These are phyloP conservation scores for Steinernema feltiae DNA, from an alignment of 1,140 invertebrate species.

Conservation along the genomic window DNA sequence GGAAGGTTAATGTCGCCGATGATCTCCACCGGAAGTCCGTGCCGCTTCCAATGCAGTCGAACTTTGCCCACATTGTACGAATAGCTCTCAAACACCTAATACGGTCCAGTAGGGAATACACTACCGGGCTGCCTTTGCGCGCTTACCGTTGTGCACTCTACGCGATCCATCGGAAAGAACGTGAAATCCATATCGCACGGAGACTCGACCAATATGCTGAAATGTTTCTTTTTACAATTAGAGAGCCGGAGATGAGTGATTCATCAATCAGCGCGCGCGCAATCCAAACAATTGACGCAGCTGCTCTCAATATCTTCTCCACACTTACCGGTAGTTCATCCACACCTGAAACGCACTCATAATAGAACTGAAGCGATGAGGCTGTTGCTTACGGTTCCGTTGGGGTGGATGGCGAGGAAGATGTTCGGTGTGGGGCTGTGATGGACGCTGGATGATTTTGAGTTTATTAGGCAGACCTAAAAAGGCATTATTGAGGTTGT, in stretches of 20 bases:
- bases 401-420: slow-evolving; percentile 56
- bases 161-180: slow-evolving; percentile 53
- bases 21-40: slow-evolving; percentile 52
- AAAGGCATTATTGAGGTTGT: slow-evolving; percentile 20
- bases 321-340: slow-evolving; percentile 49
- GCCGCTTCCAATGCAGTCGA: slow-evolving; percentile 51
- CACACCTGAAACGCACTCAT: slow-evolving; percentile 33
- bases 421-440: slow-evolving; percentile 56
- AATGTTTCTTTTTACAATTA: slow-evolving; percentile 15
- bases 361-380: neutral
- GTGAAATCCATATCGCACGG: slow-evolving; percentile 56
- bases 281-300: slow-evolving; percentile 15
- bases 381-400: slow-evolving; percentile 34
- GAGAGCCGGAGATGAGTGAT: neutral
- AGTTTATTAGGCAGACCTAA: slow-evolving; percentile 39
- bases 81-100: slow-evolving; percentile 51
- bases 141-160: slow-evolving; percentile 48
- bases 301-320: neutral
- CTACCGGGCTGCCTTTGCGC: neutral
- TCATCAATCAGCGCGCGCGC: neutral
- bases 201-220: slow-evolving; percentile 51
- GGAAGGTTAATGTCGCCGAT: slow-evolving; percentile 55
- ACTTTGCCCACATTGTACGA: slow-evolving; percentile 57
- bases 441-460: slow-evolving; percentile 49
- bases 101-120: too few relatives aligned